phyloP scores from a whole-genome alignment of 2,888 invertebrate species.

The Cephus sareptanus region DNA sequence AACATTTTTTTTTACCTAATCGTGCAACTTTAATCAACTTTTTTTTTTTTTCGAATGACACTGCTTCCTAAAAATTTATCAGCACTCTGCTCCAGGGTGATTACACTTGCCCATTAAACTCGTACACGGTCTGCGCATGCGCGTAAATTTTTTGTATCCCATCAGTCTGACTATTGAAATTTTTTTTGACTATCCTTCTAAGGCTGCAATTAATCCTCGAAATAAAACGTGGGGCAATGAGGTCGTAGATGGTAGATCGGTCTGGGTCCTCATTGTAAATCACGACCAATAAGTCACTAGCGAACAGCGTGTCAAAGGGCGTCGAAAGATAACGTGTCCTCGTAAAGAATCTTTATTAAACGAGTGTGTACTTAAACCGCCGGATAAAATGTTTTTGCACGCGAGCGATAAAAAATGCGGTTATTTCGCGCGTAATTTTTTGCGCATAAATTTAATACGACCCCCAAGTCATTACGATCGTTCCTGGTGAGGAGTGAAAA shows the following conservation, averaged over 20 bases:
- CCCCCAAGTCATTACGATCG: not conserved
- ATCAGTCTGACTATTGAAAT: too few relatives aligned
- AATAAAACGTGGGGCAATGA: not conserved
- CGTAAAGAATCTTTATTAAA: not conserved
- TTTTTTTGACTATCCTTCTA: too few relatives aligned
- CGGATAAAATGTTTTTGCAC: not conserved
- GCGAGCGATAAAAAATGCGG: not conserved
- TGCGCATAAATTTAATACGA: not conserved
- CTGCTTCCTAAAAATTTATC: too few relatives aligned
- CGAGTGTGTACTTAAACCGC: not conserved
- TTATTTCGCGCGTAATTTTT: not conserved
- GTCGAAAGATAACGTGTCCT: not conserved
- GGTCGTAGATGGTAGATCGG: too few relatives aligned
- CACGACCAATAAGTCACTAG: not conserved
- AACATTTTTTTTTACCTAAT: too few relatives aligned
- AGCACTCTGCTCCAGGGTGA: too few relatives aligned
- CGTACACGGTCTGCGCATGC: too few relatives aligned
- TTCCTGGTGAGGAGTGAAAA: not conserved
- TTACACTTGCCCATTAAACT: too few relatives aligned
- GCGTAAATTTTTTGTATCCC: too few relatives aligned
- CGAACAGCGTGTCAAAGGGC: not conserved
- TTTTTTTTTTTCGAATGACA: too few relatives aligned
- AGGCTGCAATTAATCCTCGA: too few relatives aligned
- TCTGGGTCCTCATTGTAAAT: not conserved
- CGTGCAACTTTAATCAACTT: too few relatives aligned